Evolutionary conservation across 2,888 invertebrate genomes (phyloP), one percentile per base, ranked within the genome.

Genomic region (Liopterus haemorrhoidalis): DNA sequence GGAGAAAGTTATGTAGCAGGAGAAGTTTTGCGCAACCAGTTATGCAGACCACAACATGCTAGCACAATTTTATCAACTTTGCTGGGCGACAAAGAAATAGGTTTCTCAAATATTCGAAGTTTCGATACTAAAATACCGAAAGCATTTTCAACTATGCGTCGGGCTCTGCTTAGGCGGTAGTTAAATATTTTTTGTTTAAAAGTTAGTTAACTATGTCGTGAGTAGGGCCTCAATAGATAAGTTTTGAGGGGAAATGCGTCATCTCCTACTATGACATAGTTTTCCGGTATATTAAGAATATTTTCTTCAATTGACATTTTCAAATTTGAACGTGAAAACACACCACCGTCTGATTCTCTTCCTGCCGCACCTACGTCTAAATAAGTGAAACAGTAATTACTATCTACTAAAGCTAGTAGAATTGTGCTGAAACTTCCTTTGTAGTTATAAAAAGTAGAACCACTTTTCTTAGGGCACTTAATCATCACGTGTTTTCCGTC

Each of bases 1-100:
- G 8, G 30, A 11, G 30, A 11, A 30, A 30, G n/a, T n/a, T 30
- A 30, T 11, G 30, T 30, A 30, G 30, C 9, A 11, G 30, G 11
- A 30, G 30, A 30, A 30, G 30, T 30, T 30, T 42, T 35, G n/a
- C 37, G 12, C 4, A 42, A 30, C 42, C 42, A 42, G 38, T 42
- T 42, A 19, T 42, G 42, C 15, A 40, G 18, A 9, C 25, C 38
- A 5, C 25, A 15, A 16, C 16, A 18, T 12, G 37, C 25, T 18
- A 38, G n/a, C 9, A 38, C 43, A 9, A 40, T 39, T 15, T 4
- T 24, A n/a, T 33, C 28, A 9, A 41, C 37, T 11, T 16, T 37
- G n/a, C 18, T 18, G 12, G 18, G 25, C 2, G 14, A 27, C 6
- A 27, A 21, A 1, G 32, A n/a, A 5, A 38, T 43, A 2, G 43